Evolutionary conservation across 1,140 invertebrate genomes (phyloP).

Genomic region (Calephelis nemesis): DNA sequence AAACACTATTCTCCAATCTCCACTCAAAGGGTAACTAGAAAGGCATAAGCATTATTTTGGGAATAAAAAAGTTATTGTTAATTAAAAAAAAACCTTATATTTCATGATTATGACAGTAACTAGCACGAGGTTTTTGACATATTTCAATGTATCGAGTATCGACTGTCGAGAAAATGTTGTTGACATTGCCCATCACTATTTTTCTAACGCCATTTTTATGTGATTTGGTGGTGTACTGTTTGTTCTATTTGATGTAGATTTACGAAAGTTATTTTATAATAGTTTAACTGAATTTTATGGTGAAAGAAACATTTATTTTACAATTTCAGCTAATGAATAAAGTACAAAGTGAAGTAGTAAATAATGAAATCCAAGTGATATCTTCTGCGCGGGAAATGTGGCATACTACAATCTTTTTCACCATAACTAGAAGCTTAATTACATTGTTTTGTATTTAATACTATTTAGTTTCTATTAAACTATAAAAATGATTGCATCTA

Average conservation of each 20-base stretch:
- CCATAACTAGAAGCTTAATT: constrained; percentile 29
- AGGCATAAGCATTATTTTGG: no score
- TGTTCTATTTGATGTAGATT: constrained; percentile 40
- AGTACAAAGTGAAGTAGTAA: constrained; percentile 27
- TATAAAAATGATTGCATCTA: constrained; percentile 57
- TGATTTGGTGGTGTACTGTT: constrained; percentile 42
- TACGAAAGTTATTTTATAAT: neutral
- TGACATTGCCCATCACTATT: constrained; percentile 46
- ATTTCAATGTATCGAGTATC: neutral
- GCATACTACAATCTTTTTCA: constrained; percentile 50
- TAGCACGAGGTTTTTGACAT: neutral
- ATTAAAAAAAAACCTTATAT: no score
- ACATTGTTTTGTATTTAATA: constrained; percentile 17
- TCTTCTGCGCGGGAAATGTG: constrained; percentile 77
- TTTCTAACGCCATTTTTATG: constrained; percentile 62
- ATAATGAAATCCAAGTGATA: constrained; percentile 35
- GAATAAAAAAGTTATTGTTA: no score
- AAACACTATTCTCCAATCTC: no score
- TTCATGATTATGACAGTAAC: neutral
- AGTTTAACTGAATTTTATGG: neutral
- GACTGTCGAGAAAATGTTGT: constrained; percentile 28
- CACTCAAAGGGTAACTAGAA: no score
- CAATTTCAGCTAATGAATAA: constrained; percentile 23
- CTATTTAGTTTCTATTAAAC: constrained; percentile 23
- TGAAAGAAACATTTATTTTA: constrained; percentile 15